phyloP scores from a whole-genome alignment of 1,140 invertebrate genomes.

The Platorchestia sp. region DNA sequence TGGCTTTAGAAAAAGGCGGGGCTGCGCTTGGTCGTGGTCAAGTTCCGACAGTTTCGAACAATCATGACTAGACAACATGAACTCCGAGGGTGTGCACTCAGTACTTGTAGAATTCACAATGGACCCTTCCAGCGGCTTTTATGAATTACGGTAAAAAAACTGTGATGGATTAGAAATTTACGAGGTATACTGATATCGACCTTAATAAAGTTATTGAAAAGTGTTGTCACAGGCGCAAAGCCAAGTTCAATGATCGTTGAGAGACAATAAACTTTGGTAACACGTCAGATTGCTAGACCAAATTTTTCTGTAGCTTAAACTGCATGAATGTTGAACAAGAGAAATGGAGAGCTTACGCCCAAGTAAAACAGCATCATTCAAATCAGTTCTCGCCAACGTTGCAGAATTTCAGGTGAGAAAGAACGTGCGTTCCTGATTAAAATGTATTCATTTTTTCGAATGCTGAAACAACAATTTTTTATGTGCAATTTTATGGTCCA shows the following conservation, averaged over 20 bases:
- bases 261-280: background rate
- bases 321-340: background rate
- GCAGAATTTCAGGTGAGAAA: background rate
- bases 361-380: background rate
- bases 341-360: background rate
- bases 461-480: background rate
- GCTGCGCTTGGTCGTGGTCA: background rate
- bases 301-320: background rate
- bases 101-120: background rate
- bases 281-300: background rate
- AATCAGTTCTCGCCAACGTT: background rate
- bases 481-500: background rate
- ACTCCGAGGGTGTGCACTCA: background rate
- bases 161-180: background rate
- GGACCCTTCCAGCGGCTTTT: background rate
- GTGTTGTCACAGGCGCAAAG: background rate
- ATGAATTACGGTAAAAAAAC: background rate
- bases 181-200: background rate
- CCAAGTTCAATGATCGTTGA: background rate
- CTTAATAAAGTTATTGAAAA: background rate
- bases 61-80: background rate
- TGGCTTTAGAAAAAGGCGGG: background rate
- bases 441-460: background rate
- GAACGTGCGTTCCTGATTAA: background rate
- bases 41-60: background rate